These are phyloP conservation scores for Diplodus puntazzo DNA, from an alignment of 2,797 vertebrate species.

Conservation along the genomic window DNA sequence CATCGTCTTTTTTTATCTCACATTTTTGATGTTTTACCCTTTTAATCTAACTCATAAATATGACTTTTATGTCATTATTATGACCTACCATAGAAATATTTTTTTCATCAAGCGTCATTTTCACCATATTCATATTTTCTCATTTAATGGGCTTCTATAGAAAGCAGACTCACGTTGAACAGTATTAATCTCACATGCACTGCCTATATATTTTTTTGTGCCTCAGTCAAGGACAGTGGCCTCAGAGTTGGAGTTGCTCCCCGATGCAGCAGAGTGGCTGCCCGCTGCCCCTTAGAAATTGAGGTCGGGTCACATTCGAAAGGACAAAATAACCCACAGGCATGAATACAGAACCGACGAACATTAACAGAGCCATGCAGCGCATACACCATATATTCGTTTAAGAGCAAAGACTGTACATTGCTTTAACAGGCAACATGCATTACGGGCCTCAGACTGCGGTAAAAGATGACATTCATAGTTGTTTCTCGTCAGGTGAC, in stretches of 20 bases:
- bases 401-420: not conserved
- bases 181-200: constrained; percentile 27
- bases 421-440: not conserved
- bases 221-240: constrained; percentile 41
- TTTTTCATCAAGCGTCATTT: too few species aligned
- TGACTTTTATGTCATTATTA: too few species aligned
- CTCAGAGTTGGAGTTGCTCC: constrained; percentile 39
- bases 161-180: constrained; percentile 10
- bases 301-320: constrained; percentile 15
- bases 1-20: too few species aligned
- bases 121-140: too few species aligned
- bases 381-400: not conserved
- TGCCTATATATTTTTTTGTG: constrained; percentile 19
- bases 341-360: constrained; percentile 11
- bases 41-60: too few species aligned
- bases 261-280: constrained; percentile 20
- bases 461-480: not conserved
- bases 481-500: constrained; percentile 3
- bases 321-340: constrained; percentile 27
- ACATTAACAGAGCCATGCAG: not conserved
- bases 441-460: not conserved
- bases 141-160: too few species aligned
- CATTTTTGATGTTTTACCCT: too few species aligned
- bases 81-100: too few species aligned
- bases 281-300: constrained; percentile 14